phyloP scores from a whole-genome alignment of 92 coral and sea anemone genomes.

The Zoanthus sociatus region DNA sequence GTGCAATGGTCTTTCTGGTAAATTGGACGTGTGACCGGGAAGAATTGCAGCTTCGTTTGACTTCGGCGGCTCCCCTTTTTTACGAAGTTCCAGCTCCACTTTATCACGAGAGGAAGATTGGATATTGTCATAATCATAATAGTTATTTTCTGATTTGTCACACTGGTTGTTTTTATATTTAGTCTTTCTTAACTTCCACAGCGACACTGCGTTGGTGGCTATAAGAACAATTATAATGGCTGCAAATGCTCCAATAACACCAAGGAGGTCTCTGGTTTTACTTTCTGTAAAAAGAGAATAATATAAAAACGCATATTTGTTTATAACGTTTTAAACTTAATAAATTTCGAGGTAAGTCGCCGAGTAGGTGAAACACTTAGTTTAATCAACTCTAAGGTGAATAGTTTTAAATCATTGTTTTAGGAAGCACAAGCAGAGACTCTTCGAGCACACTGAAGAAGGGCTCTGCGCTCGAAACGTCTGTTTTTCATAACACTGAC shows the following conservation, averaged over 20 bases:
- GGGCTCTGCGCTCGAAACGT: too few relatives aligned
- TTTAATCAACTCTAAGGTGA: too few relatives aligned
- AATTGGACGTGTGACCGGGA: background rate
- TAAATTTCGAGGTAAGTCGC: too few relatives aligned
- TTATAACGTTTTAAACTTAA: too few relatives aligned
- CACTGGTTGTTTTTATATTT: background rate
- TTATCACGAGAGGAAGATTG: background rate
- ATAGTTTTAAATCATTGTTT: too few relatives aligned
- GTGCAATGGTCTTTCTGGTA: background rate
- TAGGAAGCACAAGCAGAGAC: too few relatives aligned
- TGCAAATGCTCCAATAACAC: background rate
- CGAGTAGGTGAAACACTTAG: too few relatives aligned
- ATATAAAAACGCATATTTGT: too few relatives aligned
- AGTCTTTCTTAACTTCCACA: background rate
- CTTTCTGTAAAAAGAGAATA: background rate
- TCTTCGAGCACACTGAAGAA: too few relatives aligned
- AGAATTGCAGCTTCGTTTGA: background rate
- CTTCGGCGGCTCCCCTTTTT: background rate
- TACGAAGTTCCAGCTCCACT: background rate
- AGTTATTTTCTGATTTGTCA: background rate
- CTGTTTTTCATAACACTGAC: too few relatives aligned
- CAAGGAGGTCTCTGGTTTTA: background rate
- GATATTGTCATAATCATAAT: background rate
- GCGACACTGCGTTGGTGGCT: slow-evolving; percentile 1
- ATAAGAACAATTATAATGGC: slow-evolving; percentile 3